phyloP scores from a whole-genome alignment of 2,888 invertebrate species.

The Drosophila koepferae region DNA sequence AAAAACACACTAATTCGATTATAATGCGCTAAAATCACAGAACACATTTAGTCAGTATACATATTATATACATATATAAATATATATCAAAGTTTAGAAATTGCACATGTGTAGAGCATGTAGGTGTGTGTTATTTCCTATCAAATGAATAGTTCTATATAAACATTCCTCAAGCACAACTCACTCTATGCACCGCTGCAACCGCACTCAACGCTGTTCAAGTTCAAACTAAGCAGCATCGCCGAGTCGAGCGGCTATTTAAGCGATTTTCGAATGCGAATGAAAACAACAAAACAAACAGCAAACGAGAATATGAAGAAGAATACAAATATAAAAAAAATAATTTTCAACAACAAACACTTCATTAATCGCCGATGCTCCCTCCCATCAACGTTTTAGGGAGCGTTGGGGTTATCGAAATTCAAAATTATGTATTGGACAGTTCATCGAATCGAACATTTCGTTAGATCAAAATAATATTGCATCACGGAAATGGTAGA shows the following conservation, averaged over 20 bases:
- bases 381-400: neutral
- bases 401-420: constrained; percentile 11
- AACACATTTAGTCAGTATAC: neutral
- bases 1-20: constrained; percentile 9
- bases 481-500: constrained; percentile 9
- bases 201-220: constrained; percentile 52
- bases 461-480: constrained; percentile 23
- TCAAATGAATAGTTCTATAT: neutral
- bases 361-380: constrained; percentile 10
- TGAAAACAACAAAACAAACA: constrained; percentile 15
- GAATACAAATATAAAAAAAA: neutral
- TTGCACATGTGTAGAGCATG: neutral
- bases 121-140: neutral
- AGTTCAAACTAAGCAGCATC: constrained; percentile 61
- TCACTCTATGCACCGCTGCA: constrained; percentile 42
- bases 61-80: neutral
- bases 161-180: constrained; percentile 20
- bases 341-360: constrained; percentile 16
- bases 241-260: constrained; percentile 42
- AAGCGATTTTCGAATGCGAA: constrained; percentile 42
- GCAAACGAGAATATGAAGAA: constrained; percentile 1
- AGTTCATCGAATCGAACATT: constrained; percentile 19
- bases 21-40: constrained; percentile 5
- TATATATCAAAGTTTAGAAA: neutral
- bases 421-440: neutral